Evolutionary conservation across 2,888 invertebrate genomes (phyloP).

Genomic region (Macrophya alboannulata): DNA sequence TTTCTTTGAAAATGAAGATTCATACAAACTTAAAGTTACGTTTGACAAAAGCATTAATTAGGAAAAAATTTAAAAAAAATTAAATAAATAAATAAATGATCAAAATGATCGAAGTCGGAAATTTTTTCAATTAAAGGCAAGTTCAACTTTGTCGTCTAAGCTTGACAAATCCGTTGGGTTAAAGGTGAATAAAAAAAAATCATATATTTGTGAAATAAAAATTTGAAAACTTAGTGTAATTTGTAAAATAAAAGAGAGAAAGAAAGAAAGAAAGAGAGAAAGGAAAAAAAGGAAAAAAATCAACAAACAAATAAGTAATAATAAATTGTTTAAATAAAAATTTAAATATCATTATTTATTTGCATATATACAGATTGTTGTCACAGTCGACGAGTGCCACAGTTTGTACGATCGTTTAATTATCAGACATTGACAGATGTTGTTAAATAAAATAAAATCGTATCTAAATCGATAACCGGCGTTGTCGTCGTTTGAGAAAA

Average conservation of each 20-base stretch:
- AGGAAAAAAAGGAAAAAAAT: neutral
- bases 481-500: neutral
- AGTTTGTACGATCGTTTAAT: conserved; percentile 11
- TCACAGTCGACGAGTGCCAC: conserved; percentile 7
- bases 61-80: neutral
- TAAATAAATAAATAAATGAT: conserved; percentile 6
- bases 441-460: conserved; percentile 11
- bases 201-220: conserved; percentile 34
- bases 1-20: neutral
- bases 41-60: neutral
- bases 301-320: neutral
- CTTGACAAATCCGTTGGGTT: conserved; percentile 6
- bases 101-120: neutral
- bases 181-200: neutral
- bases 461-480: conserved; percentile 4
- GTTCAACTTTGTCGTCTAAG: neutral
- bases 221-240: conserved; percentile 32
- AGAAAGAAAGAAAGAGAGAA: neutral
- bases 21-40: neutral
- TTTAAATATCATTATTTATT: conserved; percentile 27
- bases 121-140: neutral
- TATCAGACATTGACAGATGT: conserved; percentile 13
- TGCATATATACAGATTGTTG: conserved; percentile 24
- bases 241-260: neutral
- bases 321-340: conserved; percentile 32